A percentile compares a stretch with the other conserved stretches of the same genome.
phyloP scores from a whole-genome alignment of 2,797 vertebrate genomes.

The Pipistrellus kuhlii region DNA sequence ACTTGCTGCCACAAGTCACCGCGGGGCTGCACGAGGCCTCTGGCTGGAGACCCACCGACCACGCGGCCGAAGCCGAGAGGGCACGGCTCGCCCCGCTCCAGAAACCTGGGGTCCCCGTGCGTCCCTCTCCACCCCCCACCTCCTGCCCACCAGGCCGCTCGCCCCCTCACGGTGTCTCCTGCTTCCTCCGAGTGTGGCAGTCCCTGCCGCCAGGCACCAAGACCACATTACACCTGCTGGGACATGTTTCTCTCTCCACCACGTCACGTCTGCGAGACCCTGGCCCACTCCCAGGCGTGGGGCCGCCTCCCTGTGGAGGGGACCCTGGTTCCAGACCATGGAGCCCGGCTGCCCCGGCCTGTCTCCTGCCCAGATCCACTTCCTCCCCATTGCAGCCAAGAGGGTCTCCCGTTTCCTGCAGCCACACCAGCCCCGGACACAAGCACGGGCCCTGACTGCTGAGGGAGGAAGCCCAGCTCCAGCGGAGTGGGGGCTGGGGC shows the following conservation, averaged over 20 bases:
- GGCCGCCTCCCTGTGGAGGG: fast-evolving
- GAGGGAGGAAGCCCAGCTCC: too few relatives aligned
- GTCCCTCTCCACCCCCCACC: neutral
- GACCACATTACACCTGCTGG: neutral
- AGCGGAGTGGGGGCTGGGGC: too few relatives aligned
- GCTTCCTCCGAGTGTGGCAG: fast-evolving
- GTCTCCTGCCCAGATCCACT: neutral
- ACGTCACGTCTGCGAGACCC: fast-evolving
- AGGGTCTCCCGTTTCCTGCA: neutral
- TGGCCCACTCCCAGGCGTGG: neutral
- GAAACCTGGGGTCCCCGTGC: fast-evolving
- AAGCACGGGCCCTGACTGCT: neutral
- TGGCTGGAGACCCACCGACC: neutral
- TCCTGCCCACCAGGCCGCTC: neutral
- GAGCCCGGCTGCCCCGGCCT: neutral
- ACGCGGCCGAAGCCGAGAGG: fast-evolving
- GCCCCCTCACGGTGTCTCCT: neutral
- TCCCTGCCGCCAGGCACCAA: fast-evolving
- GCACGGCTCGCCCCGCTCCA: fast-evolving
- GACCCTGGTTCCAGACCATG: too few relatives aligned
- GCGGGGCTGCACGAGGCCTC: fast-evolving
- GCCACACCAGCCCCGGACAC: neutral
- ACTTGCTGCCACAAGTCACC: neutral
- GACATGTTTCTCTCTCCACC: neutral
- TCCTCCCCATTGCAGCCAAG: neutral